A percentile compares a stretch with the other conserved stretches of the same genome.
phyloP scores from a whole-genome alignment of 2,113 vertebrate species.

The Phrynosoma platyrhinos region DNA sequence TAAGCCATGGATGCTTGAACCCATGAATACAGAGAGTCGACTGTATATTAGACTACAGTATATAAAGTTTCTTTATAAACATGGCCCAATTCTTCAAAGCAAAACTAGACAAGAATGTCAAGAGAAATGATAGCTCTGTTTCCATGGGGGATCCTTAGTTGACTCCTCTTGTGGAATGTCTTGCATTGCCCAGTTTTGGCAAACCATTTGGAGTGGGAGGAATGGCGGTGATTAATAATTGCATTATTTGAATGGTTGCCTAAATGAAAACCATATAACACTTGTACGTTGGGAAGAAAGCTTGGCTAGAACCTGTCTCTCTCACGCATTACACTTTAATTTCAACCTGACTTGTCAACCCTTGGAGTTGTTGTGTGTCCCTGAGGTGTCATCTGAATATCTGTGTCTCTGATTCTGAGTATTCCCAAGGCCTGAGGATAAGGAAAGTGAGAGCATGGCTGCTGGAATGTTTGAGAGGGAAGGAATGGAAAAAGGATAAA shows the following conservation, averaged over 20 bases:
- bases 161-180: not conserved
- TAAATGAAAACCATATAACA: not conserved
- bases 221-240: not conserved
- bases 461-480: not conserved
- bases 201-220: not conserved
- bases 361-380: not conserved
- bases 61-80: too few species aligned
- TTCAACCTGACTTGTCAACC: not conserved
- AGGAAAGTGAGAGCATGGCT: not conserved
- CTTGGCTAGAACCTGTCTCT: not conserved
- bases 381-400: not conserved
- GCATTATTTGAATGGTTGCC: not conserved
- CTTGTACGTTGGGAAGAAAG: not conserved
- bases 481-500: not conserved
- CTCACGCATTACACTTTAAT: not conserved
- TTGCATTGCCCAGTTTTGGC: not conserved
- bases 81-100: not conserved
- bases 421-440: not conserved
- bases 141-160: too few species aligned
- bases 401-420: not conserved
- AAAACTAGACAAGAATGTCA: not conserved
- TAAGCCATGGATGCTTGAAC: too few species aligned
- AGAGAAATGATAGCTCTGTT: not conserved
- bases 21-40: too few species aligned
- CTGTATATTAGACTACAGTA: too few species aligned